Base-by-base conservation (phyloP, 2,888 invertebrate species). In the Scaptodrosophila latifasciaeformis region DNA sequence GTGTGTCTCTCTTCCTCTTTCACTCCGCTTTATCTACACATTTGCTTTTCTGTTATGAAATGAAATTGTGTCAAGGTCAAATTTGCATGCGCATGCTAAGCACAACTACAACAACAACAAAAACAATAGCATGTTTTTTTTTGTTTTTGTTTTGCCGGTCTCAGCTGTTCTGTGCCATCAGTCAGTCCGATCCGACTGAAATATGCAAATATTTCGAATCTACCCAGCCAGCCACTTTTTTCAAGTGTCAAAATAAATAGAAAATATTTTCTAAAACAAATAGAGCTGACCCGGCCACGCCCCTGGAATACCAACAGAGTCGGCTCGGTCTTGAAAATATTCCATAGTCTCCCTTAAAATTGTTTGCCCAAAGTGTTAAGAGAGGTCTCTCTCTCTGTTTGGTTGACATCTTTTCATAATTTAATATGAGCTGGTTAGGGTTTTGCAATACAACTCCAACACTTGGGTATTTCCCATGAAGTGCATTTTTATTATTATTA, bases 61-160 rank as follows among this genome's bases (percentile, higher is more conserved):
- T 56, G 64, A 65, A 77, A 77, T 77, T 81, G 82, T 77, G 81
- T 83, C 81, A 82, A 82, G 83, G 83, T 82, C 83, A 69, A 71
- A 81, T 82, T 82, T 80, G 70, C 81, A 81, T 83, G 71, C 74
- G 62, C 80, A 78, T 62, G 76, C 62, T 77, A 81, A 79, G 80
- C 77, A 62, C 61, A 61, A 51, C 19, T 49, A 45, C 43, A 54
- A 15, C 43, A 13, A 2, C 13, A 18, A 18, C 34, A 10, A 10
- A n/a, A 18, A n/a, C 31, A 17, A 30, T 18, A 5, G 17, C 39
- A 13, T 10, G 9, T n/a, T n/a, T n/a, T n/a, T n/a, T n/a, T n/a
- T n/a, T n/a, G n/a, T n/a, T n/a, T n/a, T n/a, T n/a, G n/a, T n/a
- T n/a, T n/a, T n/a, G 19, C 40, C 29, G 35, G 37, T 34, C 54